Percentiles rank a stretch among this genome's conserved stretches.
These are phyloP conservation scores for Ginglymostoma cirratum DNA, from an alignment of 2,113 vertebrate species.

Conservation along the genomic window DNA sequence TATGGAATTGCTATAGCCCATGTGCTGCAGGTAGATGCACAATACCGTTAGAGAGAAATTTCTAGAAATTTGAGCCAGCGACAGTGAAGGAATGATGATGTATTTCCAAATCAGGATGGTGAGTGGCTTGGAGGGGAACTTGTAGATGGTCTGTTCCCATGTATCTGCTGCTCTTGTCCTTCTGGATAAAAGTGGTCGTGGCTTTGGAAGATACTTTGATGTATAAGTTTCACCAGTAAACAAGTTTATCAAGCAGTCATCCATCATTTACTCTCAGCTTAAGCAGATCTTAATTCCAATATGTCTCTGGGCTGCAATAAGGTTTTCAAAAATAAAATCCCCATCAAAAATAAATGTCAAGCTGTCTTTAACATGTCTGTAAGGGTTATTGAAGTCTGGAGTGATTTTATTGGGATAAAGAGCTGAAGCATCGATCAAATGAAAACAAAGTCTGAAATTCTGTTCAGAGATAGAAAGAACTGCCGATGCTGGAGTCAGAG, in stretches of 20 bases:
- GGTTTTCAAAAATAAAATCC: not conserved
- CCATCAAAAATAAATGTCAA: constrained; percentile 12
- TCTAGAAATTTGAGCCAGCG: too few species aligned
- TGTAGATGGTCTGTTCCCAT: too few species aligned
- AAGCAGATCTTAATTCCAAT: not conserved
- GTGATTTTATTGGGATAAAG: not conserved
- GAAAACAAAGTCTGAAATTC: not conserved
- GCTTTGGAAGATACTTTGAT: too few species aligned
- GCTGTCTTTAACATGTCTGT: not conserved
- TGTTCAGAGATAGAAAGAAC: not conserved
- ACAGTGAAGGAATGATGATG: too few species aligned
- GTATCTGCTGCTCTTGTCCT: too few species aligned
- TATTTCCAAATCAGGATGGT: not conserved
- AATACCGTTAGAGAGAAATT: too few species aligned
- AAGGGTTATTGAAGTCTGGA: not conserved
- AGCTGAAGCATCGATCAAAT: not conserved
- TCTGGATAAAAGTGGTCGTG: too few species aligned
- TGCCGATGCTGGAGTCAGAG: too few species aligned
- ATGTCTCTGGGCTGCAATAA: not conserved
- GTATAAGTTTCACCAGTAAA: not conserved
- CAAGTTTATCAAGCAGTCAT: not conserved
- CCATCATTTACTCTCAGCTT: constrained; percentile 4
- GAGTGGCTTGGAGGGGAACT: too few species aligned
- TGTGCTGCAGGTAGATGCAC: too few species aligned
- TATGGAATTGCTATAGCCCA: too few species aligned